These are phyloP conservation scores for Agonopterix subpropinquella DNA, from an alignment of 2,888 invertebrate species.

Conservation along the genomic window DNA sequence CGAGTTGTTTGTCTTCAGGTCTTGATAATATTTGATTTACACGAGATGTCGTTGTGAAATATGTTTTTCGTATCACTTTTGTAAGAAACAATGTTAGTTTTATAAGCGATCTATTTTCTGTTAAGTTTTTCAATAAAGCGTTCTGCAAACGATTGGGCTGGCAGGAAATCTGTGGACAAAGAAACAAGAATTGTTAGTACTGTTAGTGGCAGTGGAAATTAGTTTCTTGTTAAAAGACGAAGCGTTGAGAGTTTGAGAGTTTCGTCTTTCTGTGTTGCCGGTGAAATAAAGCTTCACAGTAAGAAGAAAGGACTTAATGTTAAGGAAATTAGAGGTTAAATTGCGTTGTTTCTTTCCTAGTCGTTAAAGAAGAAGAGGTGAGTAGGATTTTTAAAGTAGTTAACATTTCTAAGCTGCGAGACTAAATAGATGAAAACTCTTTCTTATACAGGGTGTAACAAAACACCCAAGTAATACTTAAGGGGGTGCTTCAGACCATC, in stretches of 20 bases:
- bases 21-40: neutral
- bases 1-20: neutral
- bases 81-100: slow-evolving; percentile 17
- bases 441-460: too few species aligned
- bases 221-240: slow-evolving; percentile 32
- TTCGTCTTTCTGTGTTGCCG: neutral
- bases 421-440: too few species aligned
- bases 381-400: too few species aligned
- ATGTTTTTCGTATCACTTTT: slow-evolving; percentile 1
- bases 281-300: too few species aligned
- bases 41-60: slow-evolving; percentile 18
- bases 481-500: too few species aligned
- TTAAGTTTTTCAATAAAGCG: slow-evolving; percentile 31
- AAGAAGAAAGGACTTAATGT: too few species aligned
- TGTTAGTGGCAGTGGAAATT: slow-evolving; percentile 47
- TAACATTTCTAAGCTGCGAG: too few species aligned
- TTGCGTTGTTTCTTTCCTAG: too few species aligned
- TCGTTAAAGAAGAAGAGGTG: too few species aligned
- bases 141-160: slow-evolving; percentile 34
- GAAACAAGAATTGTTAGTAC: slow-evolving; percentile 54
- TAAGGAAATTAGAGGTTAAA: too few species aligned
- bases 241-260: neutral
- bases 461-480: too few species aligned
- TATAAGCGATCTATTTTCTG: slow-evolving; percentile 23
- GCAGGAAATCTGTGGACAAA: slow-evolving; percentile 65